Evolutionary conservation across 2,797 vertebrate genomes (phyloP).

Genomic region (Cuniculus paca): DNA sequence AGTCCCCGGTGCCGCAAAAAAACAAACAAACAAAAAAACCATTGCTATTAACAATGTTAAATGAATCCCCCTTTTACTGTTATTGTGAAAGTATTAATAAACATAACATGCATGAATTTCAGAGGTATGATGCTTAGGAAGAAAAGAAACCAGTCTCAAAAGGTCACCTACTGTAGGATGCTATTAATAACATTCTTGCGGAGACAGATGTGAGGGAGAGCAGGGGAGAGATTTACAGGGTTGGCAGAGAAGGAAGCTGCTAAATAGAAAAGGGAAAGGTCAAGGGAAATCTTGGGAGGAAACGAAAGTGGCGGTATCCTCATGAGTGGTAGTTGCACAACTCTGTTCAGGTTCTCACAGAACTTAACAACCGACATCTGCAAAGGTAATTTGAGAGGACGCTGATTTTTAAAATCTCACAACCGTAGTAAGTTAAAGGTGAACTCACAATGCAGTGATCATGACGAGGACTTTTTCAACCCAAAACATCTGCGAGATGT

Average conservation of each 20-base stretch:
- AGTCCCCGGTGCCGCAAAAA: too few species aligned
- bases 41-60: too few species aligned
- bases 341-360: not conserved
- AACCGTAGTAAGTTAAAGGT: not conserved
- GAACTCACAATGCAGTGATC: not conserved
- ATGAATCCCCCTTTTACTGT: too few species aligned
- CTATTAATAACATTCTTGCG: not conserved
- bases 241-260: not conserved
- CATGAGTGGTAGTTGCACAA: not conserved
- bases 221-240: not conserved
- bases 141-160: not conserved
- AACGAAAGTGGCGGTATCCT: not conserved
- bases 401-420: not conserved
- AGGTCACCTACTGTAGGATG: not conserved
- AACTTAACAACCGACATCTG: not conserved
- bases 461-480: not conserved
- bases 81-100: not conserved
- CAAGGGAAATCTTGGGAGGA: not conserved
- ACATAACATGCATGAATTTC: not conserved
- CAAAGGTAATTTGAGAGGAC: not conserved
- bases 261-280: not conserved
- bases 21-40: too few species aligned
- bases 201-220: not conserved
- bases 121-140: not conserved
- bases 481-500: not conserved